Conservation (phyloP, 1,140 invertebrate genomes). For the Helicoverpa armigera region DNA sequence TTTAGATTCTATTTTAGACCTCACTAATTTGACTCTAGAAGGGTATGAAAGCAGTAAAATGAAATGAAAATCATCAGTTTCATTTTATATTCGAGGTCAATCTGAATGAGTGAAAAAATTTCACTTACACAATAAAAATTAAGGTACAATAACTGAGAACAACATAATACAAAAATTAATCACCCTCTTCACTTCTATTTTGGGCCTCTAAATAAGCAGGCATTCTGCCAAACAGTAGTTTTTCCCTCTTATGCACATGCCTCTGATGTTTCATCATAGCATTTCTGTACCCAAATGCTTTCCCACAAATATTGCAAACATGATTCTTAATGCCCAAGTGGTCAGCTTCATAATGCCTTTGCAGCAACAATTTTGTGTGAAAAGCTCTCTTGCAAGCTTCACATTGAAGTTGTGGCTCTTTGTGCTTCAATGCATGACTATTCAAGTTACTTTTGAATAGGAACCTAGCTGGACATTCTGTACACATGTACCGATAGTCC, state of each 20-base stretch:
- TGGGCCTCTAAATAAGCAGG: slow-evolving; percentile 71
- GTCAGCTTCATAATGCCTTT: slow-evolving; percentile 80
- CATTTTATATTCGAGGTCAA: too few relatives aligned
- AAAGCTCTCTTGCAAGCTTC: slow-evolving; percentile 76
- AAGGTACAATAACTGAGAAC: not conserved
- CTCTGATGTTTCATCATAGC: slow-evolving; percentile 86
- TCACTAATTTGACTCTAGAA: too few relatives aligned
- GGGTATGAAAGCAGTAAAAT: too few relatives aligned
- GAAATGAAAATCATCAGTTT: too few relatives aligned
- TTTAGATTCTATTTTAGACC: too few relatives aligned
- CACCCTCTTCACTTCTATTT: slow-evolving; percentile 11
- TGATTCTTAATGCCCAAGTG: slow-evolving; percentile 86
- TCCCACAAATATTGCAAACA: slow-evolving; percentile 85
- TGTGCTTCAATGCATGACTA: slow-evolving; percentile 81
- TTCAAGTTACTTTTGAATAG: slow-evolving; percentile 86
- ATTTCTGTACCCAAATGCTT: slow-evolving; percentile 85
- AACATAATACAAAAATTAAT: not conserved
- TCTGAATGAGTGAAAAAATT: too few relatives aligned
- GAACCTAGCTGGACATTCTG: slow-evolving; percentile 85
- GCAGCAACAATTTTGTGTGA: slow-evolving; percentile 72
- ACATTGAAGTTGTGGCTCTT: slow-evolving; percentile 77
- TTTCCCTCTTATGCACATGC: slow-evolving; percentile 84
- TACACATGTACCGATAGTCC: slow-evolving; percentile 85
- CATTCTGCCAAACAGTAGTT: slow-evolving; percentile 68
- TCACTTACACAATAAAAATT: not conserved